Percentiles rank a stretch among this genome's conserved stretches.
Conservation (phyloP, 2,888 invertebrate species). For the Plutella xylostella region DNA sequence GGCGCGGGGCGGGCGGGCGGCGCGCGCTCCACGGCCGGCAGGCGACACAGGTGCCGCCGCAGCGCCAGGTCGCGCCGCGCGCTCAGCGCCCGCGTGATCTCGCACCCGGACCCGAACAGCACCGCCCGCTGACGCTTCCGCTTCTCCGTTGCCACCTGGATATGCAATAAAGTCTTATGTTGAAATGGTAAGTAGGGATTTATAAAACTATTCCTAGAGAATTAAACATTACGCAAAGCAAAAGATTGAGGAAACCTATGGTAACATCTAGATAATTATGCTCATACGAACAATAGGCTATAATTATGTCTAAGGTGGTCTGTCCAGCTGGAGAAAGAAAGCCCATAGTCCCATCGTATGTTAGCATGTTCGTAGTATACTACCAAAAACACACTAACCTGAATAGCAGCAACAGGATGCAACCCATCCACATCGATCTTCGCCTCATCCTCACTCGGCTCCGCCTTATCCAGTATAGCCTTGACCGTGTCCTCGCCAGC, state of each 20-base stretch:
- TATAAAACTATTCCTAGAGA: too few species aligned
- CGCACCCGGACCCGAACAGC: conserved; percentile 79
- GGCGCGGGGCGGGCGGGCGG: conserved; percentile 54
- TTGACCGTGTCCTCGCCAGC: conserved; percentile 72
- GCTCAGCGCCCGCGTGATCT: conserved; percentile 81
- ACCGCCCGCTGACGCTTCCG: conserved; percentile 72
- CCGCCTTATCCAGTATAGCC: conserved; percentile 43
- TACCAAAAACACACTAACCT: conserved; percentile 29
- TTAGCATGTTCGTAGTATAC: not conserved
- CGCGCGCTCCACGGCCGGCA: conserved; percentile 73
- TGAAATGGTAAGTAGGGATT: too few species aligned
- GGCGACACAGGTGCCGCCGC: conserved; percentile 75
- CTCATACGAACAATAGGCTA: too few species aligned
- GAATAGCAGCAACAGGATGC: conserved; percentile 69
- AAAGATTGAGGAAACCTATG: not conserved
- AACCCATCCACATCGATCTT: conserved; percentile 38
- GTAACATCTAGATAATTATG: too few species aligned
- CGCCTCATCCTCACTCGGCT: conserved; percentile 27
- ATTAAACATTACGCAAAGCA: too few species aligned
- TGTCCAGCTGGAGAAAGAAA: not conserved
- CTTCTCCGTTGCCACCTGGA: conserved; percentile 72
- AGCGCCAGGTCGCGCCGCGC: conserved; percentile 84
- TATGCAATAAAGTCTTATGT: conserved; percentile 15
- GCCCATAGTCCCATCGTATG: not conserved
- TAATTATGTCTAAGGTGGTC: too few species aligned